Percentiles rank a stretch among this genome's conserved stretches.
These are phyloP conservation scores for Orthosia gothica DNA, from an alignment of 2,888 invertebrate genomes.

Conservation along the genomic window DNA sequence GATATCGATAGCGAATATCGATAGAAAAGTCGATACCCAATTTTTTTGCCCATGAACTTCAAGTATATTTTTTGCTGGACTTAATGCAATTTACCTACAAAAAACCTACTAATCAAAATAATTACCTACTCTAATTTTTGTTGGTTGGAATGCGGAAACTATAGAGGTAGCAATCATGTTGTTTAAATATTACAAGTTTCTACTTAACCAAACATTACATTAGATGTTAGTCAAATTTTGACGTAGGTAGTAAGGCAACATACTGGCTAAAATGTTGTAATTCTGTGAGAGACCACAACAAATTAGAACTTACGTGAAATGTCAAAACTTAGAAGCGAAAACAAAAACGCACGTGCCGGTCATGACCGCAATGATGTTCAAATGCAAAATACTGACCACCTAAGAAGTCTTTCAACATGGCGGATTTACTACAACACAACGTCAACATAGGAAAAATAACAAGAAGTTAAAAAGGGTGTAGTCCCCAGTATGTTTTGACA, in stretches of 20 bases:
- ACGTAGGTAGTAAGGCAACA: neutral
- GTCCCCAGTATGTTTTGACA: too few species aligned
- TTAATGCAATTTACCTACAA: slow-evolving; percentile 1
- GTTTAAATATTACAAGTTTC: slow-evolving; percentile 21
- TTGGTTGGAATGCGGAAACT: slow-evolving; percentile 49
- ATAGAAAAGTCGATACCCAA: slow-evolving; percentile 25
- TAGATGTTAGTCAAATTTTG: neutral
- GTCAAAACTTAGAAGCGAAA: slow-evolving; percentile 45
- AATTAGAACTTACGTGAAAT: slow-evolving; percentile 38
- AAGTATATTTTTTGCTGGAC: slow-evolving; percentile 10
- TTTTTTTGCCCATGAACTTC: slow-evolving; percentile 6
- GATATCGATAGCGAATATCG: slow-evolving; percentile 63
- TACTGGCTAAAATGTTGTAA: slow-evolving; percentile 8
- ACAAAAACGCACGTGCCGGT: slow-evolving; percentile 4
- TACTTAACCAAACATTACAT: slow-evolving; percentile 13
- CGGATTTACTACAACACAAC: too few species aligned
- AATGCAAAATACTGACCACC: neutral
- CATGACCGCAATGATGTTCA: slow-evolving; percentile 25
- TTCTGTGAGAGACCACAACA: slow-evolving; percentile 3
- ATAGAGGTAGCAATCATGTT: slow-evolving; percentile 4
- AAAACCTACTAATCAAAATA: slow-evolving; percentile 22
- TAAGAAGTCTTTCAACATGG: neutral
- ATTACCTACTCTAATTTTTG: slow-evolving; percentile 25
- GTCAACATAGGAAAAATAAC: too few species aligned
- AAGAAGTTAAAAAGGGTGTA: too few species aligned